Evolutionary conservation across 2,113 vertebrate genomes (phyloP), one percentile per base, ranked within the genome.

Genomic region (Xenus cinereus): DNA sequence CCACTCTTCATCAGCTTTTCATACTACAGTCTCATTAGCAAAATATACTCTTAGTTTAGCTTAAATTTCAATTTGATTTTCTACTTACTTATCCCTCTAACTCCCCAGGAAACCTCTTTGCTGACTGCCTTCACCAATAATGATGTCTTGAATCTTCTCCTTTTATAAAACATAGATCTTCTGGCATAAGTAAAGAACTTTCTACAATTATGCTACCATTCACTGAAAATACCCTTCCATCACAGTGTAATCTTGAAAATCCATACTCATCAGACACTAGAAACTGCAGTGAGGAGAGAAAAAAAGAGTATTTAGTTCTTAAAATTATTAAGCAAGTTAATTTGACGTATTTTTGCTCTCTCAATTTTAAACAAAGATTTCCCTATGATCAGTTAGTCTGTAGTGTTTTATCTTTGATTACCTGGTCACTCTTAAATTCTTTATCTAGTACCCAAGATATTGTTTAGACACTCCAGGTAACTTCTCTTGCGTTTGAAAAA

Each of bases 401-500:
- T 5, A 83, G 2, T 57, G 10, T 74, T 88, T 67, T 75, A 63
- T 9, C 32, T 71, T 74, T 23, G 10, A 19, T 21, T 39, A 2
- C 3, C 10, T 78, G 5, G 2, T 62, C 54, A 45, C 15, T 71
- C 13, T 46, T 37, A 59, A 71, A 41, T 37, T 79, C 17, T 68
- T 41, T 64, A 5, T 32, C 19, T 72, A 10, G 2, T 37, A 11
- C 32, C 53, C 24, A 53, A 86, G 63, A 89, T 22, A 41, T 11
- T 59, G 3, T 10, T 77, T 59, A 85, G 14, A 10, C 0, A 28
- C 48, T 50, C 24, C 0, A 0, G 27, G 21, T 16, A 24, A 35
- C 48, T 48, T 22, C 10, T 83, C 6, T n/a, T 69, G 4, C 20
- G 53, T 27, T 90, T 62, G 5, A 75, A 80, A 73, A 72, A 53